These are phyloP conservation scores for Xiphorhynchus erythropygius DNA, from an alignment of 2,797 vertebrate species.

Conservation along the genomic window DNA sequence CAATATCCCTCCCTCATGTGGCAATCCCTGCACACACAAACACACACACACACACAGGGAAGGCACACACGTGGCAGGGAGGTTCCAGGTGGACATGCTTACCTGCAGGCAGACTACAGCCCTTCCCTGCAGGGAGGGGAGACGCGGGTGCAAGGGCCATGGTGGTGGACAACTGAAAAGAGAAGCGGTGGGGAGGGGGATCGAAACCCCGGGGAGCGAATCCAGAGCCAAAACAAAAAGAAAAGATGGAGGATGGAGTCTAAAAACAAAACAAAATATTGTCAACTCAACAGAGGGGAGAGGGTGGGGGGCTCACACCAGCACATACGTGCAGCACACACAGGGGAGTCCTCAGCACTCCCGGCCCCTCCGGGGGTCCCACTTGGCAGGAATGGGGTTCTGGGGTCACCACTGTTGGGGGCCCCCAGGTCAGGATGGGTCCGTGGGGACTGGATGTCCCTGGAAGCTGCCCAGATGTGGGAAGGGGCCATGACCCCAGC, in stretches of 20 bases:
- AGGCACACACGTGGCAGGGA: not conserved
- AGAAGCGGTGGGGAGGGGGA: constrained; percentile 55
- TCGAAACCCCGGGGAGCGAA: not conserved
- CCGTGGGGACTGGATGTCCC: not conserved
- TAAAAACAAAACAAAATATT: constrained; percentile 68
- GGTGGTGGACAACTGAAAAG: constrained; percentile 88
- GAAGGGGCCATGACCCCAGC: not conserved
- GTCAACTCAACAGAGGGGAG: constrained; percentile 39
- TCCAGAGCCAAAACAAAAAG: constrained; percentile 71
- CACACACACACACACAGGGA: not conserved
- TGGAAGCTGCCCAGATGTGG: not conserved
- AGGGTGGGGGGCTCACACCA: not conserved
- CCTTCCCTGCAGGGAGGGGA: constrained; percentile 75
- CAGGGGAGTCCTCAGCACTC: not conserved
- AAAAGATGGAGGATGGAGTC: constrained; percentile 70
- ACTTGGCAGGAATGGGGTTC: not conserved
- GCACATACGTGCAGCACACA: constrained; percentile 25
- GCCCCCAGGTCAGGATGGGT: not conserved
- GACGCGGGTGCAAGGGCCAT: constrained; percentile 58
- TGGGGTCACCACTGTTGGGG: not conserved
- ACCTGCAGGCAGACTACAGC: constrained; percentile 81
- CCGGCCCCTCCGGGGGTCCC: not conserved
- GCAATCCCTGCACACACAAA: not conserved
- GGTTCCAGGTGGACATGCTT: constrained; percentile 70
- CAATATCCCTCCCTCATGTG: not conserved